Base-by-base conservation (phyloP, 2,113 vertebrate genomes). In the Grammomys surdaster region DNA sequence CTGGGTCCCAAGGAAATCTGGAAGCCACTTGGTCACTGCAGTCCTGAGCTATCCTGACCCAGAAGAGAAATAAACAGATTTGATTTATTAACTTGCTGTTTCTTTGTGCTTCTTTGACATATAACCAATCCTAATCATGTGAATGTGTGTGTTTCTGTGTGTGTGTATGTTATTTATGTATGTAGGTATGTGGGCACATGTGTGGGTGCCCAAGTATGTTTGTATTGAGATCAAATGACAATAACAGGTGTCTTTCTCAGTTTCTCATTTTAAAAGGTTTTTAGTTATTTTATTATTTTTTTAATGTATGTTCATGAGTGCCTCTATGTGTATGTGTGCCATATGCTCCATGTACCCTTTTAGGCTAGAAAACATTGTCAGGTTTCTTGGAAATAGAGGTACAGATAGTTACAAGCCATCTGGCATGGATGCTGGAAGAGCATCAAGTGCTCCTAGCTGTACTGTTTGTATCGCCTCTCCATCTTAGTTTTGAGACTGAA, bases 61-160 rank as follows among this genome's bases (percentile, higher is more conserved):
- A 58, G n/a, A 14, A 33, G 46, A 84, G 26, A 95, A 96, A 97
- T 85, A 97, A 94, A 93, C 10, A 33, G 90, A 0, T n/a, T 72
- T 86, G 36, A 89, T 89, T 92, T 78, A 69, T 43, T 7, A 91
- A 91, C 33, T 78, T 40, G 26, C 20, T 28, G 4, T 51, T 60
- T n/a, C 72, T 58, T 36, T 85, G 93, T 58, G n/a, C 36, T 91
- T 85, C 46, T 90, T 63, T 93, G 82, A 87, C 17, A 40, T 58
- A 43, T 31, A 89, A 40, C n/a, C 31, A 56, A 78, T 33, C 3
- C 14, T 28, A 26, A 51, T 4, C 1, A 0, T 80, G 51, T 58
- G 20, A n/a, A 8, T 81, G 14, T 56, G 75, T 33, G 17, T 78
- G 17, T 40, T 20, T 13, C 2, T 81, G 36, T 60, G 20, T 78